Conservation (phyloP, 2,113 vertebrate species). For the Gnathonemus longibarbis region DNA sequence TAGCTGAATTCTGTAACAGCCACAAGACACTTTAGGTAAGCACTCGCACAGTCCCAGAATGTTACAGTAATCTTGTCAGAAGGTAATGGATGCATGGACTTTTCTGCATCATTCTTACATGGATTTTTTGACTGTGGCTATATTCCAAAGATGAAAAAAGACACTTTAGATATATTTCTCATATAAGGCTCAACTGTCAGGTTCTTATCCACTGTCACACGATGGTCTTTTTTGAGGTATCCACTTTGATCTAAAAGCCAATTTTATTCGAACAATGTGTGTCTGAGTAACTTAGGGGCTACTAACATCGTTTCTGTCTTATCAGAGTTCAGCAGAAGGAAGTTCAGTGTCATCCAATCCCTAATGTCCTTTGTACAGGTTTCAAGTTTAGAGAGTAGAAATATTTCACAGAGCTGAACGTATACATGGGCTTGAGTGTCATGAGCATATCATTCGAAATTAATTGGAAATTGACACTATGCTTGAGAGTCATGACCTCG, state of each 20-base stretch:
- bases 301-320: slow-evolving; percentile 7
- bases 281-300: slow-evolving; percentile 3
- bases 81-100: slow-evolving; percentile 1
- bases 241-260: slow-evolving; percentile 9
- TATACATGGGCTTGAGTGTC: background rate
- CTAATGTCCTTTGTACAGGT: background rate
- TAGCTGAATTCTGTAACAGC: background rate
- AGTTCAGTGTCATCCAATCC: background rate
- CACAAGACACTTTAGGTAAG: background rate
- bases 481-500: background rate
- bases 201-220: background rate
- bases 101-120: slow-evolving; percentile 1
- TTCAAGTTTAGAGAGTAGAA: background rate
- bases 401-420: background rate
- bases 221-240: background rate
- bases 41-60: background rate
- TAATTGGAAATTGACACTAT: slow-evolving; percentile 6
- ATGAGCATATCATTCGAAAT: background rate
- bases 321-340: slow-evolving; percentile 2
- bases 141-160: slow-evolving; percentile 1
- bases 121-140: slow-evolving; percentile 5
- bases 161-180: slow-evolving; percentile 4
- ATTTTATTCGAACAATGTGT: slow-evolving; percentile 5
- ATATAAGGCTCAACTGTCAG: background rate
- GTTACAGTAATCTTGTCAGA: background rate